These are phyloP conservation scores for Porites divaricata DNA, from an alignment of 92 coral and sea anemone species.

Conservation along the genomic window DNA sequence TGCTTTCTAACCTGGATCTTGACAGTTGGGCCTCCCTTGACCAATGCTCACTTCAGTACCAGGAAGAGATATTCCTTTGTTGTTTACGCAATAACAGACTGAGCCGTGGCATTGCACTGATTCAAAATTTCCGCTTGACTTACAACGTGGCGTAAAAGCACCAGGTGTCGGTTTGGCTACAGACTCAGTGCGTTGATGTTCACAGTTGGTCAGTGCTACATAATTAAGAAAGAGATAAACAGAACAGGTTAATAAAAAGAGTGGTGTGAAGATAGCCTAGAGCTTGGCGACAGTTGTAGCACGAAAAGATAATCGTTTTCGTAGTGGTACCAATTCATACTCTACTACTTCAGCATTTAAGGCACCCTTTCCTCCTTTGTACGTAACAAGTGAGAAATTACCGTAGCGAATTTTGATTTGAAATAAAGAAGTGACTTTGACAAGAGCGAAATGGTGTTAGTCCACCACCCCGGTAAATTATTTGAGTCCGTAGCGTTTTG, in stretches of 20 bases:
- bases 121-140: conserved; percentile 58
- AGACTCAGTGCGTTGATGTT: conserved; percentile 29
- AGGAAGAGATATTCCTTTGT: conserved; percentile 61
- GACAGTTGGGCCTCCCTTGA: conserved; percentile 67
- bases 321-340: too few relatives aligned
- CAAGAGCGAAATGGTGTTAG: too few relatives aligned
- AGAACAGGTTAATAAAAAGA: background rate
- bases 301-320: too few relatives aligned
- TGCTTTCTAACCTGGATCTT: conserved; percentile 65
- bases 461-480: too few relatives aligned
- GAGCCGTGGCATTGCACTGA: conserved; percentile 77
- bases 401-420: too few relatives aligned
- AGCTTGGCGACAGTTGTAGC: too few relatives aligned
- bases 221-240: background rate
- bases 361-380: too few relatives aligned
- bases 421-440: too few relatives aligned
- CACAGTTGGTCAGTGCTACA: conserved; percentile 61
- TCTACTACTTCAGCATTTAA: too few relatives aligned
- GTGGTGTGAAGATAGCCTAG: too few relatives aligned
- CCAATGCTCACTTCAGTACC: conserved; percentile 56
- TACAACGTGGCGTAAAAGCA: conserved; percentile 63
- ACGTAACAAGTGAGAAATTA: too few relatives aligned
- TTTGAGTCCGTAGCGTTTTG: background rate
- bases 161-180: conserved; percentile 45
- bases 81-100: conserved; percentile 80